Evolutionary conservation across 1,140 invertebrate genomes (phyloP).

Genomic region (Popillia japonica): DNA sequence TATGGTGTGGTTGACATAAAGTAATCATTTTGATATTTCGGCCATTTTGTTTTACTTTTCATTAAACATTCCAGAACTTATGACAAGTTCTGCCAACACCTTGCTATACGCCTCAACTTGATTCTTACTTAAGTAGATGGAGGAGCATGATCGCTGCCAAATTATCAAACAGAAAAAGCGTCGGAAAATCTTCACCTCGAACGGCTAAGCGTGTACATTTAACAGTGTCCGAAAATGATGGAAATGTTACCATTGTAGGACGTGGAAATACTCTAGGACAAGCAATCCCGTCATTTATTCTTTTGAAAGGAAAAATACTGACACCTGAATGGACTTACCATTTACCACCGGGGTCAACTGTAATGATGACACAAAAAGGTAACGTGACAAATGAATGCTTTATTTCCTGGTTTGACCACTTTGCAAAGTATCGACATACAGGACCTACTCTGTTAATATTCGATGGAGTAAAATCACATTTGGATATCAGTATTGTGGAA

Average conservation of each 20-base stretch:
- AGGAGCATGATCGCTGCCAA: not conserved
- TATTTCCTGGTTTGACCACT: constrained; percentile 34
- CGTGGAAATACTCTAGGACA: constrained; percentile 15
- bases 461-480: constrained; percentile 29
- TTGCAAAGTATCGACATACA: constrained; percentile 13
- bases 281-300: constrained; percentile 30
- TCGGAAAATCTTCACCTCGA: too few relatives aligned
- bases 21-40: too few relatives aligned
- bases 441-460: constrained; percentile 31
- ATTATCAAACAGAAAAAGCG: not conserved
- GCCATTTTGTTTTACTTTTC: too few relatives aligned
- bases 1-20: too few relatives aligned
- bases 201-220: not conserved
- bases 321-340: constrained; percentile 27
- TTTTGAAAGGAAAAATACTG: constrained; percentile 37
- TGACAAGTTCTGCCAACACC: too few relatives aligned
- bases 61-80: too few relatives aligned
- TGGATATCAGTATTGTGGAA: constrained; percentile 37
- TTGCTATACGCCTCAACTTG: too few relatives aligned
- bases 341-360: constrained; percentile 23
- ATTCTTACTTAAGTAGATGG: not conserved
- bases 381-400: constrained; percentile 30
- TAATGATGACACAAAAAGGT: constrained; percentile 25
- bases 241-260: not conserved
- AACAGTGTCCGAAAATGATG: not conserved